Conservation (phyloP, 2,888 invertebrate genomes). For the Euplexia lucipara region DNA sequence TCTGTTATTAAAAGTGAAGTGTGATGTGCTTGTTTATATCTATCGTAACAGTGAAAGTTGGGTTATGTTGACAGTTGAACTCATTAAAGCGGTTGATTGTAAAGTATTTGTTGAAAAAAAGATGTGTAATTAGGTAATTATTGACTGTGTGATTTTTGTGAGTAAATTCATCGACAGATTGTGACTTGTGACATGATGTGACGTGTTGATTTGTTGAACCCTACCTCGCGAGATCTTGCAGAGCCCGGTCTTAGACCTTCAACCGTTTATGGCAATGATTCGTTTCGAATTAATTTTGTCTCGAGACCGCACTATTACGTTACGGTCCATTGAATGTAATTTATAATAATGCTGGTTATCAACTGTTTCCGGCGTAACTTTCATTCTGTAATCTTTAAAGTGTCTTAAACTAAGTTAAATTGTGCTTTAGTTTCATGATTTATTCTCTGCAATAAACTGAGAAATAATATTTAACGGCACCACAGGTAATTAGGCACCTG, state of each 20-base stretch:
- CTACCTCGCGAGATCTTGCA: slow-evolving; percentile 68
- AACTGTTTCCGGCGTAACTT: slow-evolving; percentile 40
- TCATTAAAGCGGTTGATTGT: slow-evolving; percentile 57
- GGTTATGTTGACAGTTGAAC: slow-evolving; percentile 84
- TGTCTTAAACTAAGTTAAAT: slow-evolving; percentile 29
- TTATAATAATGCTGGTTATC: slow-evolving; percentile 40
- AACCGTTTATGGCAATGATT: slow-evolving; percentile 60
- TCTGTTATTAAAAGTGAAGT: slow-evolving; percentile 52
- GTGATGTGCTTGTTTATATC: slow-evolving; percentile 51
- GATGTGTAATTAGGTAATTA: slow-evolving; percentile 60
- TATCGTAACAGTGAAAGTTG: slow-evolving; percentile 77
- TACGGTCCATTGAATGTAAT: slow-evolving; percentile 43
- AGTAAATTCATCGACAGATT: slow-evolving; percentile 21
- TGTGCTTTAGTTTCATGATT: slow-evolving; percentile 38
- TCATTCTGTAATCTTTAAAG: slow-evolving; percentile 44
- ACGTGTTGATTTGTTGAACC: slow-evolving; percentile 58
- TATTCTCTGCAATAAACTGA: slow-evolving; percentile 29
- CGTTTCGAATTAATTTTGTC: slow-evolving; percentile 55
- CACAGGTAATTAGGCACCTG: not conserved
- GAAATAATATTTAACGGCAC: slow-evolving; percentile 5
- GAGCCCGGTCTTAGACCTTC: slow-evolving; percentile 72
- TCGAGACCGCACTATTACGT: slow-evolving; percentile 47
- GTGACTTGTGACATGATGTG: slow-evolving; percentile 17
- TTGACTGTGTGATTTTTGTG: slow-evolving; percentile 24
- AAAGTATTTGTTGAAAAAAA: slow-evolving; percentile 42